Evolutionary conservation across 2,797 vertebrate species (phyloP).

Genomic region (Macrochelys suwanniensis): DNA sequence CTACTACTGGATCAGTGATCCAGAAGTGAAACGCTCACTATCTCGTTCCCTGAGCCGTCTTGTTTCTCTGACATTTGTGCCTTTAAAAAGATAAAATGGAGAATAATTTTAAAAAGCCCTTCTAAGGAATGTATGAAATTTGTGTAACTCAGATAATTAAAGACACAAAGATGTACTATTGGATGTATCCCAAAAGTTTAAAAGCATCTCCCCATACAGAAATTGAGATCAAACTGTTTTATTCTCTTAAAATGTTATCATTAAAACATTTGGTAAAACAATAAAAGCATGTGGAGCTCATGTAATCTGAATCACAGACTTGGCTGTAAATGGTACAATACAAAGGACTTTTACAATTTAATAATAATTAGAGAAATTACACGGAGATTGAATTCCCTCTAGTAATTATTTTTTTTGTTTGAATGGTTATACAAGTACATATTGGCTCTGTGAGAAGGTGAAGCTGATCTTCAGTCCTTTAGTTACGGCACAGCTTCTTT

Average conservation of each 20-base stretch:
- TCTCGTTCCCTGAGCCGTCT: neutral
- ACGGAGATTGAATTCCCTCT: neutral
- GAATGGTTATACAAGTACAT: neutral
- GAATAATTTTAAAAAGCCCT: neutral
- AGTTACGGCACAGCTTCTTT: neutral
- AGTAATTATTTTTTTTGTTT: neutral
- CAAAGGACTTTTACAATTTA: neutral
- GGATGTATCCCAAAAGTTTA: neutral
- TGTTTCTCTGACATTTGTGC: neutral
- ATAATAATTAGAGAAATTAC: slow-evolving; percentile 36
- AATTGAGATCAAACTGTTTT: neutral
- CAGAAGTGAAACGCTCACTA: neutral
- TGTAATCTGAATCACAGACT: slow-evolving; percentile 8
- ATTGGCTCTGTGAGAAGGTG: neutral
- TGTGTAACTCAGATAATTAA: neutral
- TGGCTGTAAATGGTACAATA: neutral
- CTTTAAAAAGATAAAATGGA: neutral
- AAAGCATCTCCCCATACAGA: fast-evolving
- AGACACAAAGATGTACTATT: neutral
- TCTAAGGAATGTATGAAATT: neutral
- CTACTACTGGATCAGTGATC: neutral
- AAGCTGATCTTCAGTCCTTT: slow-evolving; percentile 3
- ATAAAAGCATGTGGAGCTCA: neutral
- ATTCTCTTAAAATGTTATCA: neutral
- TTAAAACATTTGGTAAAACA: neutral